Evolutionary conservation across 2,888 invertebrate genomes (phyloP).

Genomic region (Hemaris fuciformis): DNA sequence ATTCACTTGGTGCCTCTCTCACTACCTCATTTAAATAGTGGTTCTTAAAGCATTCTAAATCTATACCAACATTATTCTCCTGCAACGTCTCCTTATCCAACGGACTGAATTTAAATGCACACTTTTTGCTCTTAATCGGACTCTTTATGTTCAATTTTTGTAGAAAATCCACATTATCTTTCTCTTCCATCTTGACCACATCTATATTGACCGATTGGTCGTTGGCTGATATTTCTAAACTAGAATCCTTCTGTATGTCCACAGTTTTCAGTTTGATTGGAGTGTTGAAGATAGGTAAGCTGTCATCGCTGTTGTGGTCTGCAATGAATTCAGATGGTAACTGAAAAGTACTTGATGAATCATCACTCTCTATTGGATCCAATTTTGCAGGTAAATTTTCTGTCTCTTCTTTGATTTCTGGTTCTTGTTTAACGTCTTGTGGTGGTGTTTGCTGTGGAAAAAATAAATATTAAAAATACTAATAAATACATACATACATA

Average conservation of each 20-base stretch:
- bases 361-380: constrained; percentile 19
- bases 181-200: constrained; percentile 37
- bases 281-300: constrained; percentile 33
- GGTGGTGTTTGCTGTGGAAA: background rate
- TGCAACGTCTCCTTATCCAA: constrained; percentile 42
- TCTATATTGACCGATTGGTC: constrained; percentile 51
- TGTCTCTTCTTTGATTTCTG: background rate
- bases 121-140: constrained; percentile 32
- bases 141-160: constrained; percentile 22
- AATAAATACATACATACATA: too few species aligned
- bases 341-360: constrained; percentile 35
- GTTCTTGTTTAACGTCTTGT: background rate
- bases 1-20: constrained; percentile 20
- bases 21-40: constrained; percentile 58
- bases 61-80: constrained; percentile 42
- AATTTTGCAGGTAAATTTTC: constrained; percentile 8
- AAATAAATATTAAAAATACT: background rate
- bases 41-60: constrained; percentile 61
- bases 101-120: constrained; percentile 49
- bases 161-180: constrained; percentile 12
- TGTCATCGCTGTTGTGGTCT: constrained; percentile 31
- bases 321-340: constrained; percentile 41
- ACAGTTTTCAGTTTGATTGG: constrained; percentile 51
- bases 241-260: constrained; percentile 48
- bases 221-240: constrained; percentile 58